Conservation (phyloP, 64 coral and sea anemone species). For the Porites australiensis region DNA sequence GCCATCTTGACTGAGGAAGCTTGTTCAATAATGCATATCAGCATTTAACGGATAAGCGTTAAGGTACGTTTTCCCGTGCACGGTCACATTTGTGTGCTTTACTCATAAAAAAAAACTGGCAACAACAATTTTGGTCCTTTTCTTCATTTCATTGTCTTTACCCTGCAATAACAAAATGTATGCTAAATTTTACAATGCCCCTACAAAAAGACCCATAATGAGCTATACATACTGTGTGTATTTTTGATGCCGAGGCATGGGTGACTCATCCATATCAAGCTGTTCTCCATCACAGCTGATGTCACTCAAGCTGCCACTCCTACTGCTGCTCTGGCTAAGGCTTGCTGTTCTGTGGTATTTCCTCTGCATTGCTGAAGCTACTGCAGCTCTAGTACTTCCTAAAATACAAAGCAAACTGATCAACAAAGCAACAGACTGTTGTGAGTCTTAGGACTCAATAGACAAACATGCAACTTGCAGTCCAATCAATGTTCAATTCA, state of each 20-base stretch:
- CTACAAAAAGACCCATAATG: neutral
- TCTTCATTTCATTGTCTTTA: too few relatives aligned
- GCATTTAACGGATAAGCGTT: too few relatives aligned
- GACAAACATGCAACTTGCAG: too few relatives aligned
- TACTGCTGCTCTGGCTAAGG: slow-evolving; percentile 90
- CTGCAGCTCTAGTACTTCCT: slow-evolving; percentile 88
- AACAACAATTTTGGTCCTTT: too few relatives aligned
- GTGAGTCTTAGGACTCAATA: too few relatives aligned
- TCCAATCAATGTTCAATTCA: too few relatives aligned
- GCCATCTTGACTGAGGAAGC: too few relatives aligned
- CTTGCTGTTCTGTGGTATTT: slow-evolving; percentile 83
- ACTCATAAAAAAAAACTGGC: too few relatives aligned
- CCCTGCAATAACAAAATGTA: neutral
- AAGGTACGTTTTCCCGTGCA: too few relatives aligned
- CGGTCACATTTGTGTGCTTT: too few relatives aligned
- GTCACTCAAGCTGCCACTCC: slow-evolving; percentile 93
- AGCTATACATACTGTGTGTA: slow-evolving; percentile 74
- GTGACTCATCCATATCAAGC: slow-evolving; percentile 75
- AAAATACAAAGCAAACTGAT: neutral
- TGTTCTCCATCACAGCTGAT: slow-evolving; percentile 90
- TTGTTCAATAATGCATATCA: too few relatives aligned
- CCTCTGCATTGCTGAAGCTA: slow-evolving; percentile 88
- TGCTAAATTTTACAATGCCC: neutral
- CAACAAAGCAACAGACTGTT: too few relatives aligned
- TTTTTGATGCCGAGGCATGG: slow-evolving; percentile 51